Evolutionary conservation across 2,888 invertebrate species (phyloP), one percentile per base, ranked within the genome.

Genomic region (Yponomeuta cagnagella): DNA sequence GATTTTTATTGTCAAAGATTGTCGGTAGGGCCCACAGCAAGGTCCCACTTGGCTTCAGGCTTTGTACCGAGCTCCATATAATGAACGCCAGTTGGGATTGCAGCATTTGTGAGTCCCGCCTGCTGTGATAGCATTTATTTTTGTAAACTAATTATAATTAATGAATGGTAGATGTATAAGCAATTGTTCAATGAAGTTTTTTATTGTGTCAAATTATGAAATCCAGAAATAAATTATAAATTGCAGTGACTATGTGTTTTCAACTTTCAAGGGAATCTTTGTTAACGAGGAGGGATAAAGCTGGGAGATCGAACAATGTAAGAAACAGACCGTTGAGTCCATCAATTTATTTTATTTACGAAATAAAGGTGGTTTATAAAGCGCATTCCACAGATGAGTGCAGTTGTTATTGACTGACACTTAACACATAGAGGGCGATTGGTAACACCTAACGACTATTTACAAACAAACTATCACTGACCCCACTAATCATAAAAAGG

Each of bases 321-420:
- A 37, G 15, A 31, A 52, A 68, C 30, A 68, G 15, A 67, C 67
- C 6, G 52, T 10, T 72, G 63, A 58, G 78, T 87, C 82, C 85
- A 88, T 84, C 79, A 80, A 86, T 88, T 88, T 88, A 87, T 84
- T 88, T 88, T 88, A 87, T 84, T 87, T 79, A 75, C 74, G 72
- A 79, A 77, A 75, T 75, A 76, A 82, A 86, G 83, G 79, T 75
- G 78, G 76, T 82, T 82, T 68, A 68, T 65, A 68, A 68, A 68
- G 68, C 68, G 68, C 52, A 68, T 52, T 52, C 68, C 68, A 68
- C 52, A 52, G 10, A 58, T 58, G 52, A 58, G 31, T 64, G 64
- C 64, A 64, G 43, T 68, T 68, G 5, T 31, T 68, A 68, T 37
- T 43, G 37, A n/a, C 12, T n/a, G 52, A 30, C 48, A 52, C 68